These are phyloP conservation scores for Aviceda subcristata DNA, from an alignment of 2,113 vertebrate species.

Conservation along the genomic window DNA sequence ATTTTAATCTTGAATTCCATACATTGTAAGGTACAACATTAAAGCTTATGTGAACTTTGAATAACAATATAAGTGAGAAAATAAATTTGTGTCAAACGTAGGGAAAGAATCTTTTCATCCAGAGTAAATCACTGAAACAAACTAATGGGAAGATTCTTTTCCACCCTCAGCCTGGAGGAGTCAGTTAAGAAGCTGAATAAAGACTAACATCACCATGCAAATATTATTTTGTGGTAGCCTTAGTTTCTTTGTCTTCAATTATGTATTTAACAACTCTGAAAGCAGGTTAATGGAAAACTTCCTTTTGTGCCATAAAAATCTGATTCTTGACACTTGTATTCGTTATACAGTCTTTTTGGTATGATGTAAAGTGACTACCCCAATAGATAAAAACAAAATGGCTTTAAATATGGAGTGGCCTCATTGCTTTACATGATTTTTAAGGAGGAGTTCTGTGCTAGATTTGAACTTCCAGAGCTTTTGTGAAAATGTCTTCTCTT, in stretches of 20 bases:
- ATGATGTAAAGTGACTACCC: conserved; percentile 65
- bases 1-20: conserved; percentile 61
- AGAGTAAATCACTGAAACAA: not conserved
- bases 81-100: conserved; percentile 24
- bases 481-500: not conserved
- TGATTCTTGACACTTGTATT: conserved; percentile 51
- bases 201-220: conserved; percentile 49
- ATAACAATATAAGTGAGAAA: conserved; percentile 46
- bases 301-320: conserved; percentile 50
- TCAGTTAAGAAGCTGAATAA: conserved; percentile 55
- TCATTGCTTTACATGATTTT: conserved; percentile 5
- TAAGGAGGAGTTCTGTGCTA: not conserved
- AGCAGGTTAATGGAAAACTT: conserved; percentile 30
- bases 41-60: conserved; percentile 48
- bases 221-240: conserved; percentile 54
- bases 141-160: conserved; percentile 26
- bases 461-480: not conserved
- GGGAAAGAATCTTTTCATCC: conserved; percentile 44
- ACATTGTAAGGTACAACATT: conserved; percentile 49
- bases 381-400: conserved; percentile 61
- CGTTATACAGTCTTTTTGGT: conserved; percentile 42
- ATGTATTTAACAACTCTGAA: conserved; percentile 50
- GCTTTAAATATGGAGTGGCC: conserved; percentile 27
- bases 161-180: conserved; percentile 38
- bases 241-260: conserved; percentile 60